Base-by-base conservation (phyloP, 2,797 vertebrate genomes). In the Austrolebias charrua region DNA sequence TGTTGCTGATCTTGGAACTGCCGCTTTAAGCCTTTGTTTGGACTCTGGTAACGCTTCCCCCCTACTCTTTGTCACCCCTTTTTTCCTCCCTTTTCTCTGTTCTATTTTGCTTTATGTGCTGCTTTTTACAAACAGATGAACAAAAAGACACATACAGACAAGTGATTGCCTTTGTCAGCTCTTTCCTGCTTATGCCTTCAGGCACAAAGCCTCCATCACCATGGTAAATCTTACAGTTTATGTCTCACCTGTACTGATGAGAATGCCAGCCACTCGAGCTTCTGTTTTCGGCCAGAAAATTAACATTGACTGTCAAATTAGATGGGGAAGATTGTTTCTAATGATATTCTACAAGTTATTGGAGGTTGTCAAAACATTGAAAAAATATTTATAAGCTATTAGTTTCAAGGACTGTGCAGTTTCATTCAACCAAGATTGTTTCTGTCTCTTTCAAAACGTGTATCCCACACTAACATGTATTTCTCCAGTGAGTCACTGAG, bases 121-220 rank as follows among this genome's bases (percentile, higher is more conserved):
- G 73, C 84, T 76, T 78, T 82, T 81, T 87, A 82, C 81, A 90
- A 85, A 86, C 64, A 82, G 74, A 84, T 62, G 71, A 73, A 80
- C 75, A 78, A 70, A 82, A 55, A 80, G 66, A 80, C 76, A 78
- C 57, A 81, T 80, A 71, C 77, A 77, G 71, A 79, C 68, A 44
- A 51, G 83, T 83, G 85, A 90, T 89, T 83, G 86, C 83, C 68
- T 82, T 84, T 87, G 90, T 92, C 90, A 89, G 84, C 86, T 88
- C 84, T 82, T 91, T 90, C 82, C 82, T 88, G 78, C 85, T 85
- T 89, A 86, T 89, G 86, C 82, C 80, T 79, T 46, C 38, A 69
- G 73, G 75, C 83, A 88, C 87, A 90, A 89, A 87, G 66, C 63
- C 24, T 69, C 52, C 49, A 16, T 51, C 53, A 0, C 44, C 38